Evolutionary conservation across 1,140 invertebrate genomes (phyloP), one percentile per base, ranked within the genome.

Genomic region (Zaprionus kolodkinae): DNA sequence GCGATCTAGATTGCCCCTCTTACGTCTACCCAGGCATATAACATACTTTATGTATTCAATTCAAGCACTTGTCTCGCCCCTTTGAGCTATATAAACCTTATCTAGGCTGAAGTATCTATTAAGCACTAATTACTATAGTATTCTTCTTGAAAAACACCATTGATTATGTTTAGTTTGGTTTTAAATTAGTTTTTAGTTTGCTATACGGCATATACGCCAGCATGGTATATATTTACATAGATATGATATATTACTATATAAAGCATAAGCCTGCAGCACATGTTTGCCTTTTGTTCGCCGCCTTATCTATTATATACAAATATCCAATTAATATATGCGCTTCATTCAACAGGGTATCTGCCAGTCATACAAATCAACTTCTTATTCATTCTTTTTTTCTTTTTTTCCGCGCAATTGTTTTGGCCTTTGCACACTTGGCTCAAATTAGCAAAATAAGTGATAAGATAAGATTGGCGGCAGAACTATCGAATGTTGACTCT

Each of bases 381-480:
- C 27, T 54, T 40, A 40, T 35, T 25, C 2, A n/a, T 6, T 27
- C 15, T 27, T 50, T 25, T 15, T 65, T n/a, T n/a, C n/a, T n/a
- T n/a, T n/a, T n/a, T n/a, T 9, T 33, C 25, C 9, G 15, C 3
- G 40, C n/a, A 2, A 7, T 7, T 15, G 13, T 61, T 36, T 61
- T 52, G 38, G 17, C 56, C 69, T 76, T 76, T 76, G 72, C 7
- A 66, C 54, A 25, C 48, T 74, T 71, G 48, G 48, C 50, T 55
- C 27, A 17, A 63, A 70, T 35, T 57, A 60, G 35, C 43, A 56
- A 48, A 72, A 65, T 35, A 6, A 17, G 15, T 66, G 63, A 67
- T 67, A 72, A 67, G 74, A 76, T 76, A 59, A 76, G 74, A 67
- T 67, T 48, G 40, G 27, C n/a, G 1, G n/a, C 2, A 25, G 30